These are phyloP conservation scores for Drosophila orena DNA, from an alignment of 1,140 invertebrate species.

Conservation along the genomic window DNA sequence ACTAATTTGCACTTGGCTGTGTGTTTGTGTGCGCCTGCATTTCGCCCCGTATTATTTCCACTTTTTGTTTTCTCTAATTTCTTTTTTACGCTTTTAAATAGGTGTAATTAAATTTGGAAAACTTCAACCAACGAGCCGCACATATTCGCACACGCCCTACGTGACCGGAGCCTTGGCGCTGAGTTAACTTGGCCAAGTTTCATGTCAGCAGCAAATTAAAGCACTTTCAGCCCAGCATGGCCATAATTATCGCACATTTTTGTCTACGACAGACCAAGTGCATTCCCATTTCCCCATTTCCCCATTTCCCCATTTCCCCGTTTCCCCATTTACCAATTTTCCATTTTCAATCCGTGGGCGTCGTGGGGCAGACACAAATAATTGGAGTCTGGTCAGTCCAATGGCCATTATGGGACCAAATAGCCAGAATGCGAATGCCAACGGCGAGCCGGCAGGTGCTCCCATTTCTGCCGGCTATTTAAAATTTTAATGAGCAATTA, in stretches of 20 bases:
- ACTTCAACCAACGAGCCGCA: conserved; percentile 18
- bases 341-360: neutral
- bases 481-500: conserved; percentile 76
- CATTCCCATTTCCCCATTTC: conserved; percentile 30
- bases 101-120: conserved; percentile 74
- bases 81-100: conserved; percentile 74
- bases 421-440: conserved; percentile 9
- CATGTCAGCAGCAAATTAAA: conserved; percentile 73
- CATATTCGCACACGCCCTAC: conserved; percentile 32
- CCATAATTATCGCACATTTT: conserved; percentile 72
- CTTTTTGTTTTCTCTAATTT: conserved; percentile 45
- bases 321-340: conserved; percentile 1
- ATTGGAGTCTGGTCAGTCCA: conserved; percentile 41
- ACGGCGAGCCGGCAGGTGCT: conserved; percentile 17
- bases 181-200: conserved; percentile 44
- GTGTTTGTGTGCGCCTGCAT: conserved; percentile 29
- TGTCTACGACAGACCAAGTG: conserved; percentile 54
- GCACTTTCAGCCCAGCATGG: conserved; percentile 26
- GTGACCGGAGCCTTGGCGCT: conserved; percentile 50
- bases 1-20: conserved; percentile 78
- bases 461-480: conserved; percentile 36
- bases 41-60: conserved; percentile 18
- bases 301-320: neutral
- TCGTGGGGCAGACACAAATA: conserved; percentile 38
- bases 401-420: conserved; percentile 31